These are phyloP conservation scores for Gymnodraco acuticeps DNA, from an alignment of 2,797 vertebrate species.

Conservation along the genomic window DNA sequence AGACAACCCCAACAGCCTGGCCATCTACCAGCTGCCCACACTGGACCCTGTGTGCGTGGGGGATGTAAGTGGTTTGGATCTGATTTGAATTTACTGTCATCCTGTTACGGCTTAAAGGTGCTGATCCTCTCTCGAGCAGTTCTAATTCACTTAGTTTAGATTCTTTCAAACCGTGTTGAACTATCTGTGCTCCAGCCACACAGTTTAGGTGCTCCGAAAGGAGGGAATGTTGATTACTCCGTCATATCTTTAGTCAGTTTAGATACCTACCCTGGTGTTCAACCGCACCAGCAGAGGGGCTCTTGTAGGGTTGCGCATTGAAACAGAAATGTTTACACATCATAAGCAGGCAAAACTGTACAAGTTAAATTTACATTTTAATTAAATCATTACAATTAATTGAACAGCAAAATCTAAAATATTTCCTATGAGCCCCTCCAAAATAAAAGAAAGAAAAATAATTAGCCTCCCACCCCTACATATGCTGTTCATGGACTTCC, in stretches of 20 bases:
- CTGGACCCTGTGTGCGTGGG: conserved; percentile 98
- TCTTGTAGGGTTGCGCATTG: no score
- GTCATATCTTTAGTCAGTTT: background rate
- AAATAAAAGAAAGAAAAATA: no score
- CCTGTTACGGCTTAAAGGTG: background rate
- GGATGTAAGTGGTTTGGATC: conserved; percentile 89
- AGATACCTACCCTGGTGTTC: background rate
- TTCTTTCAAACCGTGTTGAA: background rate
- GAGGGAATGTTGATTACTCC: background rate
- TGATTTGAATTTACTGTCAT: conserved; percentile 5
- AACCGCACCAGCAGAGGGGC: background rate
- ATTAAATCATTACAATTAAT: no score
- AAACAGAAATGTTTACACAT: no score
- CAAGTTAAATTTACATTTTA: no score
- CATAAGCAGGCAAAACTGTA: no score
- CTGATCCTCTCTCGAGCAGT: background rate
- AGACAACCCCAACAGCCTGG: conserved; percentile 98
- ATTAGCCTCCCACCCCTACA: no score
- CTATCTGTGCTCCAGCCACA: background rate
- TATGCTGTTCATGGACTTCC: no score
- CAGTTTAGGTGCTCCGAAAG: background rate
- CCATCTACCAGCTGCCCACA: conserved; percentile 95
- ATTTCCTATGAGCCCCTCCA: no score
- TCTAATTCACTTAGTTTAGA: background rate
- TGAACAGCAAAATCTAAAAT: no score